Evolutionary conservation across 2,113 vertebrate genomes (phyloP), one percentile per base, ranked within the genome.

Genomic region (Heterotis niloticus): DNA sequence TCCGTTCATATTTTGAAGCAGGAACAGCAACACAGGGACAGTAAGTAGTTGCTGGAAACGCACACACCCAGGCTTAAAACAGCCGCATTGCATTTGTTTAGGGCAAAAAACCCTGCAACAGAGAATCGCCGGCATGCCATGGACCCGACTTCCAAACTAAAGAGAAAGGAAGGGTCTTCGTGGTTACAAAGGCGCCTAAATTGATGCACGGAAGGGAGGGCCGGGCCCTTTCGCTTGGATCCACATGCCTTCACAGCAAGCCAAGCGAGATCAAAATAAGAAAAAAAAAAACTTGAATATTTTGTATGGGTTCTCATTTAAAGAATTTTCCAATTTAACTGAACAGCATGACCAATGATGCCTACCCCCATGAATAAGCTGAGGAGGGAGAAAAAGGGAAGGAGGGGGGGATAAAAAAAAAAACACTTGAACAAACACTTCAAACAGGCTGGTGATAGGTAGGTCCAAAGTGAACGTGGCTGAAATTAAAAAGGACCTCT

Each of bases 371-470:
- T 44, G 52, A 34, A 66, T n/a, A 18, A 52, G 62, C 18, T 65
- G 69, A 12, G 5, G 20, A 62, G 20, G 20, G 12, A 17, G 20
- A 62, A 62, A 62, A 62, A 62, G 59, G 44, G 17, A 7, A 12
- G 23, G 64, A 18, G 20, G n/a, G n/a, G n/a, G n/a, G n/a, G n/a
- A n/a, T n/a, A n/a, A n/a, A n/a, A n/a, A 17, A 24, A 34, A 64
- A 52, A 28, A 23, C 52, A 28, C 65, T 78, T 69, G 29, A 69
- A 29, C 56, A 75, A 75, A 67, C 51, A 78, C 76, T 68, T 78
- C 76, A 78, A 78, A 78, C 54, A 16, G 54, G 7, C 24, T 52
- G 10, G 52, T 13, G 65, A 78, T 14, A 54, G 65, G 76, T 59
- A 59, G 24, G 52, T 13, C 23, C 23, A 17, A n/a, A 78, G 64